Evolutionary conservation across 2,888 invertebrate species (phyloP).

Genomic region (Eurytoma californica): DNA sequence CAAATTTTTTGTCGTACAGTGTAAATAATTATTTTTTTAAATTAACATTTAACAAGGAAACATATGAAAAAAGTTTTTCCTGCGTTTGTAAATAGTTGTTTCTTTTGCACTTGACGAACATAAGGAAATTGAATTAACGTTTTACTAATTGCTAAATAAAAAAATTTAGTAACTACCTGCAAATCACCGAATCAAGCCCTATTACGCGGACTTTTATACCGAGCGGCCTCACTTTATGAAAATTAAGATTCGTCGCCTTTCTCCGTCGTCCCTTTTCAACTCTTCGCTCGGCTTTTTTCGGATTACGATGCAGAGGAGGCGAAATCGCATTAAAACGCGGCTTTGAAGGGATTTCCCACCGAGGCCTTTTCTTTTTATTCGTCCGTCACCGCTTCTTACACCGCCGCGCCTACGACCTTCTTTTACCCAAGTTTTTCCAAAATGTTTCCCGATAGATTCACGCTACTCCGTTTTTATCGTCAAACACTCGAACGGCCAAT

Average conservation of each 20-base stretch:
- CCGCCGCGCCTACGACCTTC: not conserved
- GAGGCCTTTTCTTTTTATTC: not conserved
- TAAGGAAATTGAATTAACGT: too few relatives aligned
- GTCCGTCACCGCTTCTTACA: not conserved
- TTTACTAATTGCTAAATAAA: too few relatives aligned
- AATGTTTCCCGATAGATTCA: not conserved
- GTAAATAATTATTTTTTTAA: too few relatives aligned
- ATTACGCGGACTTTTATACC: too few relatives aligned
- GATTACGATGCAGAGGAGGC: not conserved
- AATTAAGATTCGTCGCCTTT: not conserved
- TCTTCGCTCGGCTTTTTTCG: not conserved
- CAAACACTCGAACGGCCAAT: too few relatives aligned
- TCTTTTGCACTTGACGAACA: too few relatives aligned
- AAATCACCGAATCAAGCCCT: conserved; percentile 29
- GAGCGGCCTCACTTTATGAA: too few relatives aligned
- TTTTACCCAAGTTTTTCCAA: not conserved
- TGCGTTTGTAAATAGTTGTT: too few relatives aligned
- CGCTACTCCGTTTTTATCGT: too few relatives aligned
- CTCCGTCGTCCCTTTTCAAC: not conserved
- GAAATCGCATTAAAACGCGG: conserved; percentile 9
- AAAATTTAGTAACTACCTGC: not conserved
- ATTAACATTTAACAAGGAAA: too few relatives aligned
- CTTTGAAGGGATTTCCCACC: not conserved
- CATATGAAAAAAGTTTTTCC: too few relatives aligned
- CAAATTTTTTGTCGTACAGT: too few relatives aligned